Evolutionary conservation across 2,888 invertebrate species (phyloP).

Genomic region (Drosophila subquinaria): DNA sequence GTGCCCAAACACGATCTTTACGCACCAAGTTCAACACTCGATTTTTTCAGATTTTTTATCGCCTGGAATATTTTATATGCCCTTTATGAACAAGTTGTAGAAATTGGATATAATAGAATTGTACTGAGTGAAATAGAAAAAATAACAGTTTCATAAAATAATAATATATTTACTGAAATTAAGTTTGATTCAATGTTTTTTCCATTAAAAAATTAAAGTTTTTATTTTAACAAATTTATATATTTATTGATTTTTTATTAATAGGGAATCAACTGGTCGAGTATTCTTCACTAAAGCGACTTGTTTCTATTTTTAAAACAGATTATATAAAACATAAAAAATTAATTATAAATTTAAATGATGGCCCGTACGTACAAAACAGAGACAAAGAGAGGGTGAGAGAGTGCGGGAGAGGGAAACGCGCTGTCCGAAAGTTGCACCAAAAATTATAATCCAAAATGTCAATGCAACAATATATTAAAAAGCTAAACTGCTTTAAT

Average conservation of each 20-base stretch:
- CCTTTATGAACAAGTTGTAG: neutral
- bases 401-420: neutral
- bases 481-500: constrained; percentile 53
- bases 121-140: neutral
- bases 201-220: too few species aligned
- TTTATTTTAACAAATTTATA: too few species aligned
- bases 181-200: neutral
- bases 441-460: constrained; percentile 43
- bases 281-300: neutral
- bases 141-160: neutral
- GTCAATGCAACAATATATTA: constrained; percentile 54
- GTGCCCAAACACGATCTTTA: constrained; percentile 24
- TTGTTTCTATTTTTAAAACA: constrained; percentile 29
- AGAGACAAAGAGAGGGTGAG: neutral
- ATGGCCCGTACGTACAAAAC: neutral
- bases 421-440: constrained; percentile 28
- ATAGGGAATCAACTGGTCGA: neutral
- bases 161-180: neutral
- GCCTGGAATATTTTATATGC: constrained; percentile 4
- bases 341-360: constrained; percentile 35
- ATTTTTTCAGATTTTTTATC: constrained; percentile 12
- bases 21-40: constrained; percentile 58
- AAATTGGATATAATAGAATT: neutral
- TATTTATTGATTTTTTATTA: neutral
- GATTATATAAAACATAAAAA: constrained; percentile 18